A percentile compares a stretch with the other conserved stretches of the same genome.
phyloP scores from a whole-genome alignment of 2,888 invertebrate genomes.

The Perdita meconis region DNA sequence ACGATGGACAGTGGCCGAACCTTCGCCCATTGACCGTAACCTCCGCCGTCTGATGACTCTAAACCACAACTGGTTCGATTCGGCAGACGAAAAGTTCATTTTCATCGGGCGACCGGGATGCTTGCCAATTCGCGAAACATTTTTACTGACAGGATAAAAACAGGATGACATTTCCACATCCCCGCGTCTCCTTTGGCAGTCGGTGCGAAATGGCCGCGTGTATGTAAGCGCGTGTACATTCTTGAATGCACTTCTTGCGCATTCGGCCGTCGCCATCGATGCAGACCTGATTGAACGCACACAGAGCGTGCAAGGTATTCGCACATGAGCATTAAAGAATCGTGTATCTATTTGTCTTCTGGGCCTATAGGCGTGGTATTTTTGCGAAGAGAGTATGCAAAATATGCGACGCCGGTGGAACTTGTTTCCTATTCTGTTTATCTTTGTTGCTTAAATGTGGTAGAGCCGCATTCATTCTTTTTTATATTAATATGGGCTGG shows the following conservation, averaged over 20 bases:
- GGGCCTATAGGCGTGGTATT: too few species aligned
- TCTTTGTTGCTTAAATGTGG: too few species aligned
- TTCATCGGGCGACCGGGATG: neutral
- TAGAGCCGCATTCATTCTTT: too few species aligned
- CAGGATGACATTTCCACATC: constrained; percentile 51
- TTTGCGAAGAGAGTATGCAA: neutral
- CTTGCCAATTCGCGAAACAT: constrained; percentile 26
- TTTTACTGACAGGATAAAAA: constrained; percentile 51
- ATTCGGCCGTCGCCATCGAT: neutral
- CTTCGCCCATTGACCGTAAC: neutral
- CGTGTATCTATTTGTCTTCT: constrained; percentile 14
- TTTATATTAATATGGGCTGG: too few species aligned
- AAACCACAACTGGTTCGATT: neutral
- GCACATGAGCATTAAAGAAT: constrained; percentile 35
- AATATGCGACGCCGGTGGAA: neutral
- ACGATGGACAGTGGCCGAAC: neutral
- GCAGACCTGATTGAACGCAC: constrained; percentile 28
- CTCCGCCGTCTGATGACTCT: neutral
- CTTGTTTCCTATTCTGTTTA: too few species aligned
- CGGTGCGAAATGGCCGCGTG: constrained; percentile 9
- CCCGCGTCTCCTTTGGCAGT: constrained; percentile 46
- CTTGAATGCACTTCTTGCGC: constrained; percentile 13
- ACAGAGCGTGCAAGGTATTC: constrained; percentile 14
- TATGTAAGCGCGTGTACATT: constrained; percentile 18
- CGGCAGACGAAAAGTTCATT: neutral